A percentile compares a stretch with the other conserved stretches of the same genome.
These are phyloP conservation scores for Agonopterix heracliana DNA, from an alignment of 2,888 invertebrate genomes.

Conservation along the genomic window DNA sequence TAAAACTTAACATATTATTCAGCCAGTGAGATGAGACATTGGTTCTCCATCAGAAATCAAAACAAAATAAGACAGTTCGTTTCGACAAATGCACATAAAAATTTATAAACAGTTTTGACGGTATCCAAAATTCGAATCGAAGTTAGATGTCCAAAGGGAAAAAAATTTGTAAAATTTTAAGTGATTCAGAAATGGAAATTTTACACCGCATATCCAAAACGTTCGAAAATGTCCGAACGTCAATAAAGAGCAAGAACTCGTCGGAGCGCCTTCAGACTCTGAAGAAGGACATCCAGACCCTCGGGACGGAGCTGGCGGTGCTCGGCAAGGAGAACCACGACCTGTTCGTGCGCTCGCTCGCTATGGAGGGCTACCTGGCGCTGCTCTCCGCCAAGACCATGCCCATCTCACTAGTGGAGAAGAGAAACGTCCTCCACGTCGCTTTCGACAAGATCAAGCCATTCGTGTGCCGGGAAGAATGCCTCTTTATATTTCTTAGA, in stretches of 20 bases:
- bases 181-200: conserved; percentile 6
- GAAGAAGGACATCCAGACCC: conserved; percentile 48
- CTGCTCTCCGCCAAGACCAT: conserved; percentile 55
- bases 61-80: too few relatives aligned
- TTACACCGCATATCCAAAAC: conserved; percentile 37
- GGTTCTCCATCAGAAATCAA: too few relatives aligned
- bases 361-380: conserved; percentile 63
- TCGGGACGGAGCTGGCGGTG: conserved; percentile 45
- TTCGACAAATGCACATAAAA: too few relatives aligned
- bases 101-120: too few relatives aligned
- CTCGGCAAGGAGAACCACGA: conserved; percentile 58
- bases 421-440: conserved; percentile 45
- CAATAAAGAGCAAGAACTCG: conserved; percentile 49
- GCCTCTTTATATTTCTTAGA: conserved; percentile 71
- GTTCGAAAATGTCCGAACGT: conserved; percentile 47
- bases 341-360: conserved; percentile 46
- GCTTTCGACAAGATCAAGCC: conserved; percentile 55
- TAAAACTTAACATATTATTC: too few relatives aligned
- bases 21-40: too few relatives aligned
- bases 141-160: too few relatives aligned
- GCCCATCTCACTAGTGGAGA: conserved; percentile 49
- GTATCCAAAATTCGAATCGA: too few relatives aligned
- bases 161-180: too few relatives aligned
- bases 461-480: conserved; percentile 47
- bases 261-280: conserved; percentile 41